Percentiles rank a stretch among this genome's conserved stretches.
Conservation (phyloP, 2,888 invertebrate species). For the Amblyteles armatorius region DNA sequence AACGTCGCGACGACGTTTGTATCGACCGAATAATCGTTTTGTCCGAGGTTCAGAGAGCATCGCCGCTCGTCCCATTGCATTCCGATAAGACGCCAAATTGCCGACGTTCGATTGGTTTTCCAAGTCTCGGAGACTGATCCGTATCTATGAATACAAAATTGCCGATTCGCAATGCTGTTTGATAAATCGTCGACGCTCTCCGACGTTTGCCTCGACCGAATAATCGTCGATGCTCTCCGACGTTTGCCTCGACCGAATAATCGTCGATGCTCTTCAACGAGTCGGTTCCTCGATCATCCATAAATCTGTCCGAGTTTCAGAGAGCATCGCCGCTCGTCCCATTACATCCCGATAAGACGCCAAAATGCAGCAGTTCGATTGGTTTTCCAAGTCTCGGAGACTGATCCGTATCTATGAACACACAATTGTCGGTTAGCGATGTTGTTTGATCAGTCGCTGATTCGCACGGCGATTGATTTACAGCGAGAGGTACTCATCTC, state of each 20-base stretch:
- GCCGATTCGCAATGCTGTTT: conserved; percentile 56
- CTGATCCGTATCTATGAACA: conserved; percentile 43
- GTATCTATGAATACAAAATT: conserved; percentile 33
- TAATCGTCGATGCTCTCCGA: conserved; percentile 21
- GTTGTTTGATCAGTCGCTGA: conserved; percentile 64
- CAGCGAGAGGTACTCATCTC: conserved; percentile 64
- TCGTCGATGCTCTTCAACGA: not conserved
- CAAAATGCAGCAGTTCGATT: conserved; percentile 36
- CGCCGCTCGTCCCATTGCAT: not conserved
- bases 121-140: conserved; percentile 40
- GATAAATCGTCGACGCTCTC: conserved; percentile 22
- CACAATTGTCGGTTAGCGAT: conserved; percentile 46
- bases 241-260: no score
- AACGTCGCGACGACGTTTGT: conserved; percentile 8
- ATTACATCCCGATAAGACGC: conserved; percentile 10
- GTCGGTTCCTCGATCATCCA: conserved; percentile 41
- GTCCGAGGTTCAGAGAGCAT: not conserved
- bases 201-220: conserved; percentile 40
- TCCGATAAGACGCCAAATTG: conserved; percentile 22
- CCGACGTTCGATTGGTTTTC: conserved; percentile 30
- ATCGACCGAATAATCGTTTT: conserved; percentile 51
- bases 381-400: conserved; percentile 16
- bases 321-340: not conserved
- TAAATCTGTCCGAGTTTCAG: conserved; percentile 40
- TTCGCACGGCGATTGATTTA: conserved; percentile 72